These are phyloP conservation scores for Galeruca laticollis DNA, from an alignment of 2,888 invertebrate genomes.

Conservation along the genomic window DNA sequence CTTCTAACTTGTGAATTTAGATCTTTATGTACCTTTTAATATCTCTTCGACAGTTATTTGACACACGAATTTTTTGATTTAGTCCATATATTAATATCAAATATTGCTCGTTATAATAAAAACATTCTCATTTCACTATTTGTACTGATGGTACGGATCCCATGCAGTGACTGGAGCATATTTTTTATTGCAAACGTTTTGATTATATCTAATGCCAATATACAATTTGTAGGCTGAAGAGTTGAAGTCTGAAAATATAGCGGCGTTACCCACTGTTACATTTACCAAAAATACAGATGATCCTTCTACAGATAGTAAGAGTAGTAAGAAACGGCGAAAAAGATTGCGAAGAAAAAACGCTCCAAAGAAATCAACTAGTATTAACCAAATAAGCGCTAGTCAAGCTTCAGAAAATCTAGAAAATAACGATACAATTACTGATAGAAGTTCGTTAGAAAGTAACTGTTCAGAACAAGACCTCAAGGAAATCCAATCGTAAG, in stretches of 20 bases:
- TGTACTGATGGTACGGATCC: too few species aligned
- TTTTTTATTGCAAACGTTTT: too few species aligned
- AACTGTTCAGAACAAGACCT: constrained; percentile 63
- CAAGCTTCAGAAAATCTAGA: constrained; percentile 66
- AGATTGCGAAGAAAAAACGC: constrained; percentile 86
- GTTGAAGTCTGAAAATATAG: constrained; percentile 36
- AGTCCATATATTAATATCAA: too few species aligned
- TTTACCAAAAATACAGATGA: constrained; percentile 46
- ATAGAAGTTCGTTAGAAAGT: constrained; percentile 64
- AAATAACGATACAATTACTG: constrained; percentile 60
- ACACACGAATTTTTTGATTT: too few species aligned
- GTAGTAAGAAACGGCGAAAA: constrained; percentile 81
- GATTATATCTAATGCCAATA: too few species aligned
- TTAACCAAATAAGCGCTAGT: constrained; percentile 69
- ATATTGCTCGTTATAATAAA: too few species aligned
- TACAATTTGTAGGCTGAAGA: constrained; percentile 39
- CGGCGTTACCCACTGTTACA: constrained; percentile 7
- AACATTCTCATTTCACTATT: too few species aligned
- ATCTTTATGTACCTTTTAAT: too few species aligned
- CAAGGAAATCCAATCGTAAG: constrained; percentile 63
- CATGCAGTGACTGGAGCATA: too few species aligned
- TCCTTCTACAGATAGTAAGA: constrained; percentile 67
- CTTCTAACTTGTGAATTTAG: too few species aligned
- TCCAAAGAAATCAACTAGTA: constrained; percentile 75
- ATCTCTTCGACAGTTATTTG: too few species aligned